Conservation (phyloP, 2,113 vertebrate genomes). For the Rynchops niger region DNA sequence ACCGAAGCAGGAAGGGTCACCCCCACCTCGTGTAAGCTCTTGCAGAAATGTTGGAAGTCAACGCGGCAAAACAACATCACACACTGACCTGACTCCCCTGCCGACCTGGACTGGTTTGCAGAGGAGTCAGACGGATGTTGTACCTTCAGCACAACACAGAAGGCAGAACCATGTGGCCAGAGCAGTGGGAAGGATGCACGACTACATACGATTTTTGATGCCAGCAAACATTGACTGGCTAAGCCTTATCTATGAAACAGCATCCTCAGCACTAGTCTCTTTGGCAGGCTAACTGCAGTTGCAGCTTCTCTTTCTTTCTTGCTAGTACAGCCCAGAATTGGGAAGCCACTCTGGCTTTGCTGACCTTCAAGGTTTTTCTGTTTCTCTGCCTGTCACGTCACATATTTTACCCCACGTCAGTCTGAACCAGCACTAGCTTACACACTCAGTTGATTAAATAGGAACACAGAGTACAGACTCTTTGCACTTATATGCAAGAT, state of each 20-base stretch:
- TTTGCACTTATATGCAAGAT: background rate
- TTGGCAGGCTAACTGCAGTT: background rate
- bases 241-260: background rate
- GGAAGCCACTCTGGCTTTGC: background rate
- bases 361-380: background rate
- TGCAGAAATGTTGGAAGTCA: background rate
- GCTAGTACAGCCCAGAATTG: too few relatives aligned
- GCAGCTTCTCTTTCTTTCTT: background rate
- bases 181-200: background rate
- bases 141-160: background rate
- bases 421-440: background rate
- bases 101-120: background rate
- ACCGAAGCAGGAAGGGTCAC: background rate
- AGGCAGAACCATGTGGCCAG: rapidly evolving
- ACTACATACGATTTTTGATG: background rate
- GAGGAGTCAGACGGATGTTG: background rate
- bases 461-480: background rate
- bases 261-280: background rate
- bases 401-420: background rate
- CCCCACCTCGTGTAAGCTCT: background rate
- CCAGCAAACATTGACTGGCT: background rate
- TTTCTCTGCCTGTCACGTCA: background rate
- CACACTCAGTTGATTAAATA: background rate
- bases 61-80: background rate
- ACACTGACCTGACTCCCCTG: too few relatives aligned